Evolutionary conservation across 2,888 invertebrate genomes (phyloP).

Genomic region (Leptinotarsa peninsularis): DNA sequence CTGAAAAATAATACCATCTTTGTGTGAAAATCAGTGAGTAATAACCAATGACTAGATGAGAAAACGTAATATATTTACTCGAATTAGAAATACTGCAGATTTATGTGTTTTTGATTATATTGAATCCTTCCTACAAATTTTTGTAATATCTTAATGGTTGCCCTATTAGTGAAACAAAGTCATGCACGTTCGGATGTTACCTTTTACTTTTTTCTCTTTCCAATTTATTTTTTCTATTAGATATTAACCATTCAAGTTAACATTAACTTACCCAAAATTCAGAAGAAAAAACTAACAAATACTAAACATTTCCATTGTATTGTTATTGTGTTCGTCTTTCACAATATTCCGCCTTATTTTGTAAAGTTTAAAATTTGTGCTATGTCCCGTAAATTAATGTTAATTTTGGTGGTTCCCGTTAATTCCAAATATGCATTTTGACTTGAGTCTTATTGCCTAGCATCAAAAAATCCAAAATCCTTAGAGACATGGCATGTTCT

Average conservation of each 20-base stretch:
- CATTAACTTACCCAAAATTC: constrained; percentile 47
- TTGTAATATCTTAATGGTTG: too few species aligned
- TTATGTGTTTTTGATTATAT: too few species aligned
- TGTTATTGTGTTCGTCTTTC: constrained; percentile 24
- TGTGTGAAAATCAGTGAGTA: too few species aligned
- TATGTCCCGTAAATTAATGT: constrained; percentile 56
- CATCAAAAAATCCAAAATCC: constrained; percentile 60
- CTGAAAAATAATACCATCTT: too few species aligned
- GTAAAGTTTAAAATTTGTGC: background rate
- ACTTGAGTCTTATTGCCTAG: constrained; percentile 59
- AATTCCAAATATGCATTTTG: constrained; percentile 52
- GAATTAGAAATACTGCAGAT: too few species aligned
- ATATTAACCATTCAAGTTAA: constrained; percentile 54
- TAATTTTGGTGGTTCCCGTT: constrained; percentile 57
- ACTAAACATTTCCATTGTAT: constrained; percentile 36
- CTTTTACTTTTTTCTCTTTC: constrained; percentile 24
- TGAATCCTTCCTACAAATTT: too few species aligned
- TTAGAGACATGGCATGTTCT: constrained; percentile 66
- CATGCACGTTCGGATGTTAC: constrained; percentile 21
- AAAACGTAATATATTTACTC: too few species aligned
- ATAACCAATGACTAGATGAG: too few species aligned
- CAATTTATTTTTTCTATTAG: constrained; percentile 42
- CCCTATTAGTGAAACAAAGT: background rate
- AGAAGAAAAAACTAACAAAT: constrained; percentile 50
- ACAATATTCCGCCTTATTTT: constrained; percentile 23